phyloP scores from a whole-genome alignment of 2,113 vertebrate species.

The Micronycteris hirsuta region DNA sequence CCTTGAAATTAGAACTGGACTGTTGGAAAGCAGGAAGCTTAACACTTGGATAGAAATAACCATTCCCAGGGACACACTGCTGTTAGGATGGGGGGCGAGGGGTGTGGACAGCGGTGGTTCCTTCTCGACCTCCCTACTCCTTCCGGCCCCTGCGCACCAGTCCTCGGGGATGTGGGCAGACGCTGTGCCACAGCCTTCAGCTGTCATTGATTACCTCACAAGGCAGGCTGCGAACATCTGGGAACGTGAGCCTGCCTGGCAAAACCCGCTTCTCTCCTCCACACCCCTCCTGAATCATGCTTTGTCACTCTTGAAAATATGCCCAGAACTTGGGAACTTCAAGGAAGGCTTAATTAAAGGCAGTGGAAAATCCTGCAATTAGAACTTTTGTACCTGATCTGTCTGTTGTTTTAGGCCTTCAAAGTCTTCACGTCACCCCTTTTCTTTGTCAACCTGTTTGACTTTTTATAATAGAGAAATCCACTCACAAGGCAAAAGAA shows the following conservation, averaged over 20 bases:
- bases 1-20: constrained; percentile 99
- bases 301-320: constrained; percentile 1
- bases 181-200: constrained; percentile 58
- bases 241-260: constrained; percentile 42
- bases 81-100: neutral
- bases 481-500: neutral
- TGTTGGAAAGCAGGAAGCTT: constrained; percentile 79
- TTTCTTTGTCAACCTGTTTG: neutral
- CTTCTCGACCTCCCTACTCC: neutral
- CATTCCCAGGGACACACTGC: constrained; percentile 52
- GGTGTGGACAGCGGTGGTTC: neutral
- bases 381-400: neutral
- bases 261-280: neutral
- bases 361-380: neutral
- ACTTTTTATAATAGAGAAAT: neutral
- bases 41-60: constrained; percentile 78
- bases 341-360: constrained; percentile 17
- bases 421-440: neutral
- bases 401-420: neutral
- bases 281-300: neutral
- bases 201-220: constrained; percentile 54
- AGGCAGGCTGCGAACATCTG: neutral
- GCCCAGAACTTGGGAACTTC: neutral
- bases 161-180: neutral
- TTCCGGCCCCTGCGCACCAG: neutral